Conservation (phyloP, 2,797 vertebrate genomes). For the Schizopygopsis malacanthus region DNA sequence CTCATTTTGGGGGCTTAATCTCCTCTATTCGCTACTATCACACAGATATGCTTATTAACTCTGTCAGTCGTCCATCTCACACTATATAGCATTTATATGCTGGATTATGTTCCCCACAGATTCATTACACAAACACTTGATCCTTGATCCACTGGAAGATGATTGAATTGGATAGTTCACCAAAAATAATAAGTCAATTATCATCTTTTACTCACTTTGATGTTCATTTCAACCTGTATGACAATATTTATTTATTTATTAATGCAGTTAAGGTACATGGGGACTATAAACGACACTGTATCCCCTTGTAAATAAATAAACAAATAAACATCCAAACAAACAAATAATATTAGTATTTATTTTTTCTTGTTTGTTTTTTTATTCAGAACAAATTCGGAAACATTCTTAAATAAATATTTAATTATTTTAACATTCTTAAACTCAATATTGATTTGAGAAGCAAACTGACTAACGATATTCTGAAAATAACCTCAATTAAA, state of each 20-base stretch:
- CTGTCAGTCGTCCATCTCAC: constrained; percentile 6
- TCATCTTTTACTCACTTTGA: neutral
- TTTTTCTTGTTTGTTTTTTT: neutral
- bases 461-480: no score
- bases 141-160: neutral
- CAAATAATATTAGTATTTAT: neutral
- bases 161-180: neutral
- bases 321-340: neutral
- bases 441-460: no score
- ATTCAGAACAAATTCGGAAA: neutral
- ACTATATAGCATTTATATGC: neutral
- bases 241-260: no score
- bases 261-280: neutral
- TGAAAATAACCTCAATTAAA: no score
- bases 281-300: neutral
- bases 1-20: constrained; percentile 45
- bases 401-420: neutral
- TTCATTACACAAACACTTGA: constrained; percentile 16
- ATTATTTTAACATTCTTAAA: no score
- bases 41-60: constrained; percentile 18
- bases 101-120: constrained; percentile 10
- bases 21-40: constrained; percentile 16
- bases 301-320: no score
- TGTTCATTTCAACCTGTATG: neutral
- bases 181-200: neutral